Evolutionary conservation across 2,888 invertebrate genomes (phyloP), one percentile per base, ranked within the genome.

Genomic region (Lottia gigantea): DNA sequence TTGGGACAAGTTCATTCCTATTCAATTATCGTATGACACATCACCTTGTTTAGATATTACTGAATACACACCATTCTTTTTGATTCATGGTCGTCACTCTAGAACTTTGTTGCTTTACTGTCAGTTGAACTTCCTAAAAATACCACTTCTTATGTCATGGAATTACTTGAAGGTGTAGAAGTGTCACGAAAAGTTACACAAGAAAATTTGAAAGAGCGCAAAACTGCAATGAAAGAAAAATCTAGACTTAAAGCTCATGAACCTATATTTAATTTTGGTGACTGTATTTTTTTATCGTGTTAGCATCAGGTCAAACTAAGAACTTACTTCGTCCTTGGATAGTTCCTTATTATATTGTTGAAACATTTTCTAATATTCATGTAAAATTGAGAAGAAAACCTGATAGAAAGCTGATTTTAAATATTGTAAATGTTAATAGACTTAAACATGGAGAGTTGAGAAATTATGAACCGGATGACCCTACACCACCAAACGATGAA

Each of bases 1-100:
- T 55, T 55, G 55, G 23, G 19, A 55, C 23, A 55, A 55, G 23
- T 55, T 55, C 19, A 55, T 55, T 23, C 55, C 23, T 19, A 55
- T 55, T 23, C 55, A 55, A 14, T 55, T 55, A 19, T 23, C 55
- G 7, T 55, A 55, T 55, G 1, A 55, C 12, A 55, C 55, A 55
- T 55, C 55, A 11, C 55, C 55, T 23, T 55, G 55, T n/a, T 55
- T 55, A 23, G 55, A 55, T 14, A 55, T 19, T 55, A 55, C 19
- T 11, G 55, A 55, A 55, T 55, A 55, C 23, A 55, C 55, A 19
- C 55, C 55, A 55, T 55, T 55, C 55, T 55, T 55, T 55, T 55
- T 55, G 12, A 23, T 55, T 55, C 55, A 55, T 23, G 19, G 55
- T 55, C 55, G 55, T 19, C 55, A 55, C 23, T 19, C 55, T 19